Base-by-base conservation (phyloP, 1,140 invertebrate species). In the Drosophila punjabiensis region DNA sequence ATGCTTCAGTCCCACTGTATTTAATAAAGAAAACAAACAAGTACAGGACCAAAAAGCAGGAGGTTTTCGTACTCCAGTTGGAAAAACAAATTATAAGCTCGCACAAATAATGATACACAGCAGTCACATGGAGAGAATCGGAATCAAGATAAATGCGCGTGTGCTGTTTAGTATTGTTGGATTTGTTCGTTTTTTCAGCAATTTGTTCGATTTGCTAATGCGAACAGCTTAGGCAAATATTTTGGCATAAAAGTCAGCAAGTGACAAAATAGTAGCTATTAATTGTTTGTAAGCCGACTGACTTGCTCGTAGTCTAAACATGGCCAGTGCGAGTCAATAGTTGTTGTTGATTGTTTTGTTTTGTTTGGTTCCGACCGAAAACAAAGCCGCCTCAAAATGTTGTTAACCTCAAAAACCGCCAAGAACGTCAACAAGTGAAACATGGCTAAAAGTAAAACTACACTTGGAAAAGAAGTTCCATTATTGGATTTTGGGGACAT, bases 401-500 rank as follows among this genome's bases (percentile, higher is more conserved):
- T 91, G 88, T 91, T 91, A 88, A 82, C 89, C 89, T 91, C 84
- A 91, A 86, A 91, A 91, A 91, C 88, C 89, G 79, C 86, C 86
- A 91, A 90, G 86, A 90, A 90, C 86, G 82, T 82, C 86, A 90
- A 80, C 82, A 86, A 77, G 76, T 88, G 64, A 69, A 81, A 79
- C 79, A 79, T 78, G 75, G 53, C 53, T 37, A 24, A 56, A 56
- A 56, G 33, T 56, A 24, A 37, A 3, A 3, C 5, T 58, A 58
- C 55, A 58, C 55, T 58, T 28, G 35, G 55, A 39, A 58, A 39
- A 58, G 20, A 58, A 39, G 55, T 39, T 39, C 14, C 53, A 39
- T n/a, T n/a, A n/a, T 56, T 39, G 6, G 9, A 37, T 39, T 39
- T 37, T 37, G 14, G 33, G 7, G 2, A 14, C 8, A 37, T 24